Percentiles rank a stretch among this genome's conserved stretches.
Evolutionary conservation across 1,140 invertebrate species (phyloP).

Genomic region (Pseudomyrmex cubaensis): DNA sequence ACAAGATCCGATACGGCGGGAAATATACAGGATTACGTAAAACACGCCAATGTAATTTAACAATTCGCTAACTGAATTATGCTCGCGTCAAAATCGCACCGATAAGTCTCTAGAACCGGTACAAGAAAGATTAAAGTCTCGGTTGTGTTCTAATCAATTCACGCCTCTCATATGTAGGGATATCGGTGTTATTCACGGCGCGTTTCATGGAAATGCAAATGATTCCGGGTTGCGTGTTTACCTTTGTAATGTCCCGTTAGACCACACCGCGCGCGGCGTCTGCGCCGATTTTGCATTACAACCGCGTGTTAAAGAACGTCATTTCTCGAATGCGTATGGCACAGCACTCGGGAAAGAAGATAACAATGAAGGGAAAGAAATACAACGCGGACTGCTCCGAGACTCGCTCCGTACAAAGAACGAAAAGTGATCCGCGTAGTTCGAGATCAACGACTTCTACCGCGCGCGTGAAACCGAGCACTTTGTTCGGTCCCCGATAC

Average conservation of each 20-base stretch:
- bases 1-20: neutral
- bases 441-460: slow-evolving; percentile 17
- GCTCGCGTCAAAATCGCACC: neutral
- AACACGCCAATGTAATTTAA: neutral
- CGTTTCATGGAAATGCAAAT: slow-evolving; percentile 57
- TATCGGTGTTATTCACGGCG: slow-evolving; percentile 19
- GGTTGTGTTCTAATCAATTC: slow-evolving; percentile 36
- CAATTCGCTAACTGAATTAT: neutral
- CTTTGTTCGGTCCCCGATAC: slow-evolving; percentile 44
- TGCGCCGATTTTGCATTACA: slow-evolving; percentile 23
- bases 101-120: neutral
- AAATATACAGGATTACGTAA: neutral
- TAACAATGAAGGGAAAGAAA: slow-evolving; percentile 32
- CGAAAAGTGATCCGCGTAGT: slow-evolving; percentile 37
- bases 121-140: slow-evolving; percentile 1
- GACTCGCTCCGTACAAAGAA: neutral
- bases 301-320: neutral
- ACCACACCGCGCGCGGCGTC: slow-evolving; percentile 3
- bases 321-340: neutral
- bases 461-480: slow-evolving; percentile 46
- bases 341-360: slow-evolving; percentile 6
- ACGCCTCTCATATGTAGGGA: slow-evolving; percentile 17
- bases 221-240: slow-evolving; percentile 41
- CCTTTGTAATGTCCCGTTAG: slow-evolving; percentile 52
- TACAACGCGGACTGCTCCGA: neutral